Conservation (phyloP, 2,888 invertebrate genomes). For the Nemoura dubitans region DNA sequence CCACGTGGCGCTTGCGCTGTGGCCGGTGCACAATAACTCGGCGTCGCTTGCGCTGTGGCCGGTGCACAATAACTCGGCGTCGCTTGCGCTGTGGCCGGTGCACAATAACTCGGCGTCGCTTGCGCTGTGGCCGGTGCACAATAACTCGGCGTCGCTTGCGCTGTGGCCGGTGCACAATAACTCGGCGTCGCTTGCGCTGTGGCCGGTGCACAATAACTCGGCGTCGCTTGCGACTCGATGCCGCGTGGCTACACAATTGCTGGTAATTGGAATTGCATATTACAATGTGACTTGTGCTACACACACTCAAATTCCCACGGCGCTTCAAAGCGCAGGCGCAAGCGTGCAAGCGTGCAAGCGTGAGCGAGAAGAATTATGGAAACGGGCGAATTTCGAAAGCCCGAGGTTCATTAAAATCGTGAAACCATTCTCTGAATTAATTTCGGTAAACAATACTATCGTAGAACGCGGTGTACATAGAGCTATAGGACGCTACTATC, state of each 20-base stretch:
- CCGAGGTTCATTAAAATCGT: neutral
- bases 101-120: neutral
- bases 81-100: no score
- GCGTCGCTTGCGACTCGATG: neutral
- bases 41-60: neutral
- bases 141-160: neutral
- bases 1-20: no score
- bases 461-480: neutral
- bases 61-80: neutral
- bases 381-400: neutral
- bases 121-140: neutral
- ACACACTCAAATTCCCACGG: neutral
- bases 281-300: neutral
- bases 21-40: neutral
- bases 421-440: neutral
- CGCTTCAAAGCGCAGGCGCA: neutral
- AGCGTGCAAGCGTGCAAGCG: no score
- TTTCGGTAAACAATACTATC: neutral
- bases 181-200: neutral
- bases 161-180: no score
- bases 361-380: neutral
- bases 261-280: slow-evolving; percentile 7
- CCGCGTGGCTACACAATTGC: neutral
- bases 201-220: neutral
- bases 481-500: neutral